Evolutionary conservation across 2,888 invertebrate genomes (phyloP).

Genomic region (Zhengitettix transpicula): DNA sequence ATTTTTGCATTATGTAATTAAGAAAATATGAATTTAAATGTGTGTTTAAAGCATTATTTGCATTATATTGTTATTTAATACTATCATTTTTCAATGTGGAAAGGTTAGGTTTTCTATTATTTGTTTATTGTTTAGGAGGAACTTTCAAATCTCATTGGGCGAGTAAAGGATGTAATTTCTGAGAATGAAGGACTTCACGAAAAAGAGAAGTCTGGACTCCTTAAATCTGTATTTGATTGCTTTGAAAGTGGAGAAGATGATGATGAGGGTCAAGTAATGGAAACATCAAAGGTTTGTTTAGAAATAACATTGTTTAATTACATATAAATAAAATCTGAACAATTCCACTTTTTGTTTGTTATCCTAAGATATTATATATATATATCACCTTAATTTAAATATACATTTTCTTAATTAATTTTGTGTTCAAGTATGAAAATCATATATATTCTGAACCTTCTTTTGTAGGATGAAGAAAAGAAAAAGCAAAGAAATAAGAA

Average conservation of each 20-base stretch:
- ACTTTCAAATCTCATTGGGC: constrained; percentile 54
- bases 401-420: background rate
- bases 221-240: constrained; percentile 38
- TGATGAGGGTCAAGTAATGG: constrained; percentile 16
- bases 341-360: background rate
- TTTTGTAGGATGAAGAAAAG: constrained; percentile 7
- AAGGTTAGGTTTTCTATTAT: background rate
- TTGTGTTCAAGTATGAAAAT: too few relatives aligned
- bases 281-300: constrained; percentile 5
- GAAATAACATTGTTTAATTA: too few relatives aligned
- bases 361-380: too few relatives aligned
- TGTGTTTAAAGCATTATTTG: too few relatives aligned
- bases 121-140: constrained; percentile 39
- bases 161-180: constrained; percentile 71
- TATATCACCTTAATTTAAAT: too few relatives aligned
- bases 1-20: too few relatives aligned
- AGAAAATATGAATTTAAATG: too few relatives aligned
- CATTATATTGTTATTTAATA: too few relatives aligned
- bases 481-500: constrained; percentile 19
- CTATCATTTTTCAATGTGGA: too few relatives aligned
- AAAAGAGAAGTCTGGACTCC: constrained; percentile 52
- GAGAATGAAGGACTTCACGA: constrained; percentile 71
- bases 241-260: constrained; percentile 18
- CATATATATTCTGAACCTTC: background rate
- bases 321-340: too few relatives aligned